Conservation (phyloP, 2,113 vertebrate species). For the Axis porcinus region DNA sequence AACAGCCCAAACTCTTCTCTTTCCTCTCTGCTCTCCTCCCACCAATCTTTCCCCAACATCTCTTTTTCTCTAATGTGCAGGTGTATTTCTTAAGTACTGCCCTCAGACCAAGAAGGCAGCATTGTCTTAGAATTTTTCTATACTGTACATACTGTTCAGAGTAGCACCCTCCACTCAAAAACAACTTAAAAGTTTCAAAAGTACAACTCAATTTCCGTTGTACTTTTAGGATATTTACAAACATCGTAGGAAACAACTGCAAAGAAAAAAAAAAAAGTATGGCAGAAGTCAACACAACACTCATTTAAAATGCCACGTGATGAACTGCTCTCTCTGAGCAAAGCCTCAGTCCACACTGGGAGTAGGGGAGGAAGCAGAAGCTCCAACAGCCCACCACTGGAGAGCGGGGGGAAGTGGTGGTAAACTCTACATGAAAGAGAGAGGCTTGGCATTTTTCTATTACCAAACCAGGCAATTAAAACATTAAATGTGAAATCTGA, state of each 20-base stretch:
- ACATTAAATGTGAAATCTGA: slow-evolving; percentile 58
- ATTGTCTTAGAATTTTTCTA: background rate
- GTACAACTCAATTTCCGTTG: background rate
- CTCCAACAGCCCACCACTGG: background rate
- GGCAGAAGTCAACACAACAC: slow-evolving; percentile 28
- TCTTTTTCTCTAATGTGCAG: background rate
- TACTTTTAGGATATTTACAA: slow-evolving; percentile 13
- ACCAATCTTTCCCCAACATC: no score
- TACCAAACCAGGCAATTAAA: slow-evolving; percentile 64
- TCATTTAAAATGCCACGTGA: slow-evolving; percentile 45
- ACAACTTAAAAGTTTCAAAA: slow-evolving; percentile 11
- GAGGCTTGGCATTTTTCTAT: slow-evolving; percentile 47
- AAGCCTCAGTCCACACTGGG: background rate
- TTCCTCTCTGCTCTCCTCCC: background rate
- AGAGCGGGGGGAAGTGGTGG: background rate
- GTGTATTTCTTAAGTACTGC: background rate
- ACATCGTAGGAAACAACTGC: slow-evolving; percentile 57
- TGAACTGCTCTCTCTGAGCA: slow-evolving; percentile 47
- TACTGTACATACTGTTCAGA: background rate
- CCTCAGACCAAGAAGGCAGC: background rate
- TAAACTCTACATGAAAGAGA: slow-evolving; percentile 57
- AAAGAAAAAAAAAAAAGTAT: background rate
- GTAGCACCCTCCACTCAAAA: background rate
- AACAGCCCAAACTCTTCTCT: background rate
- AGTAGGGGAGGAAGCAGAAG: slow-evolving; percentile 13